Conservation (phyloP, 1,140 invertebrate genomes). For the Cherax quadricarinatus region DNA sequence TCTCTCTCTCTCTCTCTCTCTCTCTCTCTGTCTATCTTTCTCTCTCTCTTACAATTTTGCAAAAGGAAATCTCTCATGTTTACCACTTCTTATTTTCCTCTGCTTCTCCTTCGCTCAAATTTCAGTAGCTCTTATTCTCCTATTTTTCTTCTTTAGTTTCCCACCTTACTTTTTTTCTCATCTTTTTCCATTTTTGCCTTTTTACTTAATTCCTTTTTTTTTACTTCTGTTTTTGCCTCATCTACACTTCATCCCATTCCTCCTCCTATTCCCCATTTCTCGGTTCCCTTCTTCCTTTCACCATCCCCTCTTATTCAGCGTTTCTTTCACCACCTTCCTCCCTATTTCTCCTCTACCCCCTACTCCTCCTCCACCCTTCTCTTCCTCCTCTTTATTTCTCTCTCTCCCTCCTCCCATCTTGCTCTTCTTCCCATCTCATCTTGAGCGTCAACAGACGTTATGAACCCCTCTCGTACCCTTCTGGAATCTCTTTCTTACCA, state of each 20-base stretch:
- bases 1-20: too few relatives aligned
- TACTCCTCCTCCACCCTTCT: not conserved
- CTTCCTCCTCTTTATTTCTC: not conserved
- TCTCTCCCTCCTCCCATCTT: not conserved
- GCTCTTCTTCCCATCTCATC: not conserved
- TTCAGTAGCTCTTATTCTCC: too few relatives aligned
- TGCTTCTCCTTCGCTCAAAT: too few relatives aligned
- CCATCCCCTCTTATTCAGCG: not conserved
- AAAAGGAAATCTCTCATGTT: too few relatives aligned
- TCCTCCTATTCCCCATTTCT: not conserved
- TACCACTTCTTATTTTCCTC: too few relatives aligned
- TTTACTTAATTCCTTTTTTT: too few relatives aligned
- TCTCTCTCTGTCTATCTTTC: too few relatives aligned
- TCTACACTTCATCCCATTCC: not conserved
- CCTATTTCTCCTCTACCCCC: not conserved
- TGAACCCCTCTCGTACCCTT: not conserved
- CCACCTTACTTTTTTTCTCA: too few relatives aligned
- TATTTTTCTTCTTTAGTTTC: not conserved
- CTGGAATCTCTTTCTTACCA: too few relatives aligned
- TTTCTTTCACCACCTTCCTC: too few relatives aligned
- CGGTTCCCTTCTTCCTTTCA: not conserved
- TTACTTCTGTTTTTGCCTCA: not conserved
- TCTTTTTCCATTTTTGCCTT: too few relatives aligned
- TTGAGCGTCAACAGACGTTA: not conserved
- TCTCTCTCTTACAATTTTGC: too few relatives aligned